Base-by-base conservation (phyloP, 2,797 vertebrate species). In the Esox masquinongy region DNA sequence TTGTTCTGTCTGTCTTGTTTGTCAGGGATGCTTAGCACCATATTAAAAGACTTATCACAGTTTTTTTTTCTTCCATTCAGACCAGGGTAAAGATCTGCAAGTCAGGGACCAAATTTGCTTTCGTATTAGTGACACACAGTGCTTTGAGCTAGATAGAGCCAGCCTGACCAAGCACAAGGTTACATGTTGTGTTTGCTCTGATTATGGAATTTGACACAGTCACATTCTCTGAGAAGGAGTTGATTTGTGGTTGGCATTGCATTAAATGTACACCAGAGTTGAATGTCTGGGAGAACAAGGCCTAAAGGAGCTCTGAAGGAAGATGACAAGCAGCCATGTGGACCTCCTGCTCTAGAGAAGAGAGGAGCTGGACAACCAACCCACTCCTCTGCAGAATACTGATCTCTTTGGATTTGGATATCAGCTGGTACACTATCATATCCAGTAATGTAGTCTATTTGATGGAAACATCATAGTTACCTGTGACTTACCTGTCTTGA, bases 301-400 rank as follows among this genome's bases (percentile, higher is more conserved):
- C 75, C 70, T 71, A 80, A 76, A 82, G 72, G 81, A 87, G 86
- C 77, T 86, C 63, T 63, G 29, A 47, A 73, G 74, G 76, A 59
- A 59, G 19, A 4, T 47, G 12, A 47, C 43, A 47, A 47, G 43
- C 43, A 47, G 43, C 43, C 43, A 47, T 47, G 43, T 11, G 43
- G 43, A 47, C 43, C 9, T 47, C 7, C 43, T 47, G 12, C 43
- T 47, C 3, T 14, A 14, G 43, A 39, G 36, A 39, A 39, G 36
- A 39, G 36, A 8, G 4, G 36, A 8, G 36, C 4, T 39, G 43
- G 43, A 47, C 9, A 47, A 14, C 43, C 43, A 47, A 47, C 43
- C 12, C 43, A 47, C 43, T 47, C 12, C 43, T 47, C 43, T 47
- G 12, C 43, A 47, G 43, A 14, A 47, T 14, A 5, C 43, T 47